These are phyloP conservation scores for Cyanoramphus novaezelandiae DNA, from an alignment of 2,113 vertebrate genomes.

Conservation along the genomic window DNA sequence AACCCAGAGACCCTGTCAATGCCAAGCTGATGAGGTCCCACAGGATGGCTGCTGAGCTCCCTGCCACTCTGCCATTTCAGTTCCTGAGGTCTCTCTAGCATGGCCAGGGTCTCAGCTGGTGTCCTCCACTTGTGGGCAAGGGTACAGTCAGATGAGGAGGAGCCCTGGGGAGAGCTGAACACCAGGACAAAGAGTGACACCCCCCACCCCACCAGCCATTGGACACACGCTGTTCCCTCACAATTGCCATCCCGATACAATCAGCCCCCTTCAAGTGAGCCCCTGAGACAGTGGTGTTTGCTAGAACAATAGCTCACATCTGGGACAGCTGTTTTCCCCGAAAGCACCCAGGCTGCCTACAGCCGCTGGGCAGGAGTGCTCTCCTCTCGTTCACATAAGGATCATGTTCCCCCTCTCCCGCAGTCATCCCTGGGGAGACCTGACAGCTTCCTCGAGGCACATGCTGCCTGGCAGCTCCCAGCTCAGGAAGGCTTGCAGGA, in stretches of 20 bases:
- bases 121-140: neutral
- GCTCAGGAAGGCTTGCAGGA: neutral
- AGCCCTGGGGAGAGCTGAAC: neutral
- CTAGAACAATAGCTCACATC: constrained; percentile 54
- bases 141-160: accelerated
- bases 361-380: neutral
- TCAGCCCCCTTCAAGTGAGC: neutral
- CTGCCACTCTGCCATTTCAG: neutral
- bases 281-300: neutral
- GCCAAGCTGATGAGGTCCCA: neutral
- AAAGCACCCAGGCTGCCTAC: neutral
- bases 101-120: neutral
- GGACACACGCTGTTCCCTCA: constrained; percentile 26
- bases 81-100: neutral
- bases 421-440: neutral
- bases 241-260: constrained; percentile 9
- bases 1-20: constrained; percentile 3
- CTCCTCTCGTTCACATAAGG: neutral
- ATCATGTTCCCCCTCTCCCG: neutral
- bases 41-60: neutral
- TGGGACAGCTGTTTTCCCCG: constrained; percentile 20
- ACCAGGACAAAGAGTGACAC: constrained; percentile 7
- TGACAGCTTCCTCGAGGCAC: neutral
- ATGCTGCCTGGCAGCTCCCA: neutral
- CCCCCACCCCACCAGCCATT: neutral